Conservation (phyloP, 2,797 vertebrate genomes). For the Geotria australis region DNA sequence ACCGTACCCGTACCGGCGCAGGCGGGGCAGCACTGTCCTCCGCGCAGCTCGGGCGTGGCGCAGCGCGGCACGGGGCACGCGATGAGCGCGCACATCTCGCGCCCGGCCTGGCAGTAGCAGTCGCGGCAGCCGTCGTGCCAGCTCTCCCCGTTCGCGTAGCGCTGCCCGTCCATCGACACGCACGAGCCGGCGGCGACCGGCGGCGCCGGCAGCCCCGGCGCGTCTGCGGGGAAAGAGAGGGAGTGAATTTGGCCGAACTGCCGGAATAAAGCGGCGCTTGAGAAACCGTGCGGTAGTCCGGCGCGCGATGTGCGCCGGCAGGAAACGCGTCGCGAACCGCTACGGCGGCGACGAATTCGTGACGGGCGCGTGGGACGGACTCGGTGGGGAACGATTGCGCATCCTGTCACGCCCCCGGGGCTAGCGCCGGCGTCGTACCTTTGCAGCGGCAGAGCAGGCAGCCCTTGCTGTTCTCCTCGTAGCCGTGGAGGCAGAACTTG, state of each 20-base stretch:
- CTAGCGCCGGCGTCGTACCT: constrained; percentile 15
- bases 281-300: no score
- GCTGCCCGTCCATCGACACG: constrained; percentile 43
- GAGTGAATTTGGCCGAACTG: no score
- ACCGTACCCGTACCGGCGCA: constrained; percentile 10
- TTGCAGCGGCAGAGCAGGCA: constrained; percentile 40
- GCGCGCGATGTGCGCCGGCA: no score
- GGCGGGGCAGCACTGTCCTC: constrained; percentile 39
- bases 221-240: no score
- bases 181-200: constrained; percentile 27
- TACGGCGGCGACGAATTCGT: no score
- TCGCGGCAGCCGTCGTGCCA: constrained; percentile 62
- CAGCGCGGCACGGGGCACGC: constrained; percentile 43
- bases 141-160: constrained; percentile 37
- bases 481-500: constrained; percentile 36
- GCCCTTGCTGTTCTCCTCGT: constrained; percentile 32
- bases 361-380: no score
- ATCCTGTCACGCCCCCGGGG: no score
- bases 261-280: no score
- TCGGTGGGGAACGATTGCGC: no score
- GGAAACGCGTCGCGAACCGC: no score
- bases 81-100: constrained; percentile 58
- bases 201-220: constrained; percentile 16
- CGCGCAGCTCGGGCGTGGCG: constrained; percentile 28
- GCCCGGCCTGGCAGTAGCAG: constrained; percentile 37